Evolutionary conservation across 1,140 invertebrate genomes (phyloP).

Genomic region (Scaptomyza graminum): DNA sequence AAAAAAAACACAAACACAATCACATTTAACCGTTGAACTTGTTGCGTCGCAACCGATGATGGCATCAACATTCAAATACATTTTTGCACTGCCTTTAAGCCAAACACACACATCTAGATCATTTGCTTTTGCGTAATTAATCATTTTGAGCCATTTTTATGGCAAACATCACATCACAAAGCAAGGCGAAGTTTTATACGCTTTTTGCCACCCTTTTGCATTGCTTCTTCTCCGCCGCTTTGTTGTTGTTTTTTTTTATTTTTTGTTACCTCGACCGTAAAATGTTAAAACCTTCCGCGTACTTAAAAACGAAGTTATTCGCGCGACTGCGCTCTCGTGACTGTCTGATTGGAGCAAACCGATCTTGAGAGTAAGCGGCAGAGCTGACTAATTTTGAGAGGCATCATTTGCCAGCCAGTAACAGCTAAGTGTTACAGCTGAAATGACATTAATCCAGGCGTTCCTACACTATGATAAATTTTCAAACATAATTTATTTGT

Average conservation of each 20-base stretch:
- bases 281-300: slow-evolving; percentile 45
- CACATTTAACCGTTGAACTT: slow-evolving; percentile 66
- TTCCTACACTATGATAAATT: too few relatives aligned
- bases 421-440: not conserved
- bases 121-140: slow-evolving; percentile 32
- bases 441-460: not conserved
- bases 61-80: slow-evolving; percentile 41
- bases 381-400: not conserved
- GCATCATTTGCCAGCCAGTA: not conserved
- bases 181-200: slow-evolving; percentile 22
- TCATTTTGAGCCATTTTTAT: slow-evolving; percentile 33
- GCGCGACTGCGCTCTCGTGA: slow-evolving; percentile 60
- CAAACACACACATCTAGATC: slow-evolving; percentile 17
- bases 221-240: slow-evolving; percentile 35
- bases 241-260: slow-evolving; percentile 19
- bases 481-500: too few relatives aligned
- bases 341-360: slow-evolving; percentile 47
- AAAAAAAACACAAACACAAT: slow-evolving; percentile 35
- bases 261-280: slow-evolving; percentile 35
- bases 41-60: slow-evolving; percentile 40
- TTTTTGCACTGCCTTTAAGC: slow-evolving; percentile 38
- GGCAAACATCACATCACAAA: slow-evolving; percentile 9
- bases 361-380: slow-evolving; percentile 32
- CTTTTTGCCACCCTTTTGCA: slow-evolving; percentile 41
- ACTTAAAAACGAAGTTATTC: slow-evolving; percentile 49